Base-by-base conservation (phyloP, 1,140 invertebrate species). In the Heliothis virescens region DNA sequence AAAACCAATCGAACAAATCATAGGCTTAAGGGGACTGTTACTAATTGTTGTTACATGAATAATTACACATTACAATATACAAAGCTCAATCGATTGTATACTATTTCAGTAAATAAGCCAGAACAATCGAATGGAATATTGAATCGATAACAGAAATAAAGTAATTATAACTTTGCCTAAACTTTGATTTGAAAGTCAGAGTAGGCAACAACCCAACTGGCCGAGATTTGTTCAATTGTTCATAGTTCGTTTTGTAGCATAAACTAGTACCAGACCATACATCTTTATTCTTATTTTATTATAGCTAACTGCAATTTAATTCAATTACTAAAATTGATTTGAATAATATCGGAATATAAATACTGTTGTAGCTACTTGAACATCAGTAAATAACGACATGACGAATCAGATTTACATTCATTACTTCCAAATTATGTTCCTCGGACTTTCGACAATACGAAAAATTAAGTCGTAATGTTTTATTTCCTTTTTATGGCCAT, bases 401-500 rank as follows among this genome's bases (percentile, higher is more conserved):
- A 15, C 21, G 26, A 18, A 48, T 13, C 41, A 13, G 3, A 67
- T 48, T 48, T 67, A 21, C 41, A 67, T 48, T 48, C 11, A 48
- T 67, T 48, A 16, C 63, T 48, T 16, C 29, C 15, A 13, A 48
- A 67, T 48, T 67, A 18, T 48, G 48, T 13, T 60, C 13, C 16
- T 60, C 26, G 15, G 10, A 18, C 16, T 18, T 65, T 65, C 4
- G 12, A 41, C 16, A 21, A 48, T 16, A 12, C 21, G 18, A 2
- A 47, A 18, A 48, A 67, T 67, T 48, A 67, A 48, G 41, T 48
- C 63, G 18, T 67, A 21, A 67, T 16, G 12, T 67, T 67, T 48
- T 11, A 12, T 34, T 63, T 71, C 72, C n/a, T 57, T 55, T 41
- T 71, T 62, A 79, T 50, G 15, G 21, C 76, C 26, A 48, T 74